A percentile compares a stretch with the other conserved stretches of the same genome.
These are phyloP conservation scores for Mesocentrotus franciscanus DNA, from an alignment of 53 echinoderm and acorn worm species.

Conservation along the genomic window DNA sequence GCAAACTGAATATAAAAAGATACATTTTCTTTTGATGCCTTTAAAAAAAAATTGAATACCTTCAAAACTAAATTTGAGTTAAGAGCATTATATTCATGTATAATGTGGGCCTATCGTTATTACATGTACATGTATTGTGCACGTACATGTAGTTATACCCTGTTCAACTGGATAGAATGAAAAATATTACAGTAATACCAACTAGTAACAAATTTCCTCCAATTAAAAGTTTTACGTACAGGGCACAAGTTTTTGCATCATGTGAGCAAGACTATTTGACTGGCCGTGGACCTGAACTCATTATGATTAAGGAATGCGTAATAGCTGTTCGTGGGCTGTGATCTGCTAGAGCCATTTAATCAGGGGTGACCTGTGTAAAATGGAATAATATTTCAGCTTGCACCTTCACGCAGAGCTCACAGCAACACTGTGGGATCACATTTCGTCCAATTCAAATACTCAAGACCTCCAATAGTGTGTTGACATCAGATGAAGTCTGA, in stretches of 20 bases:
- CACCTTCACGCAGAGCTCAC: slow-evolving; percentile 46
- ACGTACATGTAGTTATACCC: too few relatives aligned
- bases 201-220: too few relatives aligned
- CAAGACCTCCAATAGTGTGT: slow-evolving; percentile 12
- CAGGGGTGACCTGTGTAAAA: slow-evolving; percentile 5
- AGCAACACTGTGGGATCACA: not conserved
- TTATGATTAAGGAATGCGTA: slow-evolving; percentile 39
- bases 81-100: too few relatives aligned
- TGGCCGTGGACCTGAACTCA: slow-evolving; percentile 13
- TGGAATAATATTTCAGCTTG: slow-evolving; percentile 44
- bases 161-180: not conserved
- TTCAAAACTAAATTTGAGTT: too few relatives aligned
- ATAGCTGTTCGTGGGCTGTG: slow-evolving; percentile 19
- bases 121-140: too few relatives aligned
- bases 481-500: not conserved
- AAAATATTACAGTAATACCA: not conserved
- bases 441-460: not conserved
- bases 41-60: too few relatives aligned
- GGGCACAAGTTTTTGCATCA: not conserved
- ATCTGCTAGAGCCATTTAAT: slow-evolving; percentile 53
- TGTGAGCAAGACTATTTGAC: slow-evolving; percentile 16
- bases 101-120: too few relatives aligned
- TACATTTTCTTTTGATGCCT: too few relatives aligned
- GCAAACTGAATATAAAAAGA: too few relatives aligned
- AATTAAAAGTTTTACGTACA: not conserved